phyloP scores from a whole-genome alignment of 1,140 invertebrate genomes.

The Prorops nasuta region DNA sequence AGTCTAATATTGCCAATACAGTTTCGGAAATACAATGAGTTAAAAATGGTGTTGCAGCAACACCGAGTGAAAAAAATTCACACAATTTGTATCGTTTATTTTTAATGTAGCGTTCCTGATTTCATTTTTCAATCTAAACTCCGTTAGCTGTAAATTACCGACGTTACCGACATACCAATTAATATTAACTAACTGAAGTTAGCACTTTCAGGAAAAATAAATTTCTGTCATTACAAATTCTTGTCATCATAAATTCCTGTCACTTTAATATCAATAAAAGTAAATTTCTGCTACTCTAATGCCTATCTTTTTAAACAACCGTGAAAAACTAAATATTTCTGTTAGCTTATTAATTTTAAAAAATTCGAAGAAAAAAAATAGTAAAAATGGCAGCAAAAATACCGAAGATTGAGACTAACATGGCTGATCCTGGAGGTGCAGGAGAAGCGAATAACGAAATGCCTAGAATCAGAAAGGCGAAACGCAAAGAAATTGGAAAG shows the following conservation, averaged over 20 bases:
- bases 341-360: background rate
- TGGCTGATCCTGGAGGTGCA: background rate
- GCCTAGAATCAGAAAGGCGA: background rate
- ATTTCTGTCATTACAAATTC: too few species aligned
- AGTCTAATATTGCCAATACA: background rate
- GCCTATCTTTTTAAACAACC: background rate
- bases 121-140: too few species aligned
- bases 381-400: background rate
- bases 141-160: too few species aligned
- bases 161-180: too few species aligned
- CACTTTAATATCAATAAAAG: too few species aligned
- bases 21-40: background rate
- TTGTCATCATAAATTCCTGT: too few species aligned
- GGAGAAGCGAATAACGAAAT: constrained; percentile 12
- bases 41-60: too few species aligned
- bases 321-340: background rate
- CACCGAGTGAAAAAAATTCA: too few species aligned
- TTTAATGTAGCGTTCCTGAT: too few species aligned
- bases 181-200: too few species aligned
- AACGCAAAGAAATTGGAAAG: background rate
- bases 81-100: too few species aligned
- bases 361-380: background rate
- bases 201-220: background rate
- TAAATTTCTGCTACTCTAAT: too few species aligned
- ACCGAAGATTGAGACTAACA: background rate